These are phyloP conservation scores for Alfaro cultratus DNA, from an alignment of 2,797 vertebrate species.

Conservation along the genomic window DNA sequence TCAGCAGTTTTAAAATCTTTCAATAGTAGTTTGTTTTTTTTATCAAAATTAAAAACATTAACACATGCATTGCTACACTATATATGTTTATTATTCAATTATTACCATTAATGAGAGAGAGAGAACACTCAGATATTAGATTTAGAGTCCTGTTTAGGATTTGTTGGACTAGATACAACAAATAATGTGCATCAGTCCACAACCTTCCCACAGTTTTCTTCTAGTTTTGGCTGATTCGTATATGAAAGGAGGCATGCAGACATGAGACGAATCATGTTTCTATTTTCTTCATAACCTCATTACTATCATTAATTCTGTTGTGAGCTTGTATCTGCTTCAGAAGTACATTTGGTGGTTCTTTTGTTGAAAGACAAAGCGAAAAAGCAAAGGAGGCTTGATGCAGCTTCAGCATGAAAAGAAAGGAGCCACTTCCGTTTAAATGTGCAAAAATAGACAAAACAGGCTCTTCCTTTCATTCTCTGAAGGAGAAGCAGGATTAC, in stretches of 20 bases:
- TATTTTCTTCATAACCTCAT: background rate
- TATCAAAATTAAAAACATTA: background rate
- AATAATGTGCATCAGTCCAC: background rate
- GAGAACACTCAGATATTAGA: background rate
- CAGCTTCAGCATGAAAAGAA: constrained; percentile 27
- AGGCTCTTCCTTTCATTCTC: background rate
- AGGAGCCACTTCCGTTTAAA: constrained; percentile 9
- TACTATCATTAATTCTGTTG: background rate
- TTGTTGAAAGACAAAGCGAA: constrained; percentile 10
- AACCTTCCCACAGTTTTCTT: background rate
- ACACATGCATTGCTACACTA: background rate
- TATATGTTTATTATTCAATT: background rate
- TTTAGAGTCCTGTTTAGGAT: background rate
- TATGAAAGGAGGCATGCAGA: background rate
- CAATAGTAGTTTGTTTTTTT: background rate
- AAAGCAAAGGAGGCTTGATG: constrained; percentile 1
- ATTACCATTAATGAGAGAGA: background rate
- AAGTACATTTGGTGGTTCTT: background rate
- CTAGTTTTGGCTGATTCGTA: background rate
- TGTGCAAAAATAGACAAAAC: constrained; percentile 1
- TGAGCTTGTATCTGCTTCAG: background rate
- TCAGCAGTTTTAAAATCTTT: background rate
- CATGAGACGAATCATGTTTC: background rate
- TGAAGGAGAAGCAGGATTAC: background rate
- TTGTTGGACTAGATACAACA: background rate